Evolutionary conservation across 2,888 invertebrate species (phyloP), one percentile per base, ranked within the genome.

Genomic region (Nomada fabriciana): DNA sequence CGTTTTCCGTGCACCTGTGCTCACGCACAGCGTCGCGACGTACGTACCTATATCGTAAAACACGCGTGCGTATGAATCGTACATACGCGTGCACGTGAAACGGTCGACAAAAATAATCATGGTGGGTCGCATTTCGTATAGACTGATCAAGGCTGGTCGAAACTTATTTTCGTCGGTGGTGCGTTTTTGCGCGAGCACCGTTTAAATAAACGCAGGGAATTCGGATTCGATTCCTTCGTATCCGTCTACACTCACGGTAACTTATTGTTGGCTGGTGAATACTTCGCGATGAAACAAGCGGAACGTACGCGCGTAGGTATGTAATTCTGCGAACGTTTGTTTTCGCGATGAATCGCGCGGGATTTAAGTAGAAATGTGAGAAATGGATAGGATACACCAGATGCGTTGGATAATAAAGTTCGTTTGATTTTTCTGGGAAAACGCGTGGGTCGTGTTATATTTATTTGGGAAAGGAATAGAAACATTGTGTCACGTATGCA

Each of bases 1-100:
- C 71, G 78, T 76, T 79, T 76, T 80, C 64, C 61, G 64, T 80
- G 82, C 84, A 86, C 86, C 86, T 86, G 86, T 82, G 73, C 63
- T 69, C 78, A 71, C 75, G 29, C 52, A 57, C 23, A 29, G 29
- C 43, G 70, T 11, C 47, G 53, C n/a, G 29, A 29, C 36, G 60
- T 20, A 52, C 50, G 61, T 55, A 75, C 57, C 69, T 71, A 68
- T 53, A 78, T 43, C 69, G 23, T 47, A n/a, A 13, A 25, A 76
- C 68, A 55, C 20, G 75, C 50, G 43, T 55, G 57, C 69, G 59
- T 36, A 36, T 36, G 36, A 36, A 36, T 7, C 36, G 36, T 36
- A 36, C 36, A 36, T 36, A 36, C 36, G 36, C 36, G 36, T 36
- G 7, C n/a, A 60, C 76, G 76, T 76, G 76, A 84, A 82, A 77